phyloP scores from a whole-genome alignment of 37 sponge, comb jelly and placozoan species.

The Tethya wilhelma region DNA sequence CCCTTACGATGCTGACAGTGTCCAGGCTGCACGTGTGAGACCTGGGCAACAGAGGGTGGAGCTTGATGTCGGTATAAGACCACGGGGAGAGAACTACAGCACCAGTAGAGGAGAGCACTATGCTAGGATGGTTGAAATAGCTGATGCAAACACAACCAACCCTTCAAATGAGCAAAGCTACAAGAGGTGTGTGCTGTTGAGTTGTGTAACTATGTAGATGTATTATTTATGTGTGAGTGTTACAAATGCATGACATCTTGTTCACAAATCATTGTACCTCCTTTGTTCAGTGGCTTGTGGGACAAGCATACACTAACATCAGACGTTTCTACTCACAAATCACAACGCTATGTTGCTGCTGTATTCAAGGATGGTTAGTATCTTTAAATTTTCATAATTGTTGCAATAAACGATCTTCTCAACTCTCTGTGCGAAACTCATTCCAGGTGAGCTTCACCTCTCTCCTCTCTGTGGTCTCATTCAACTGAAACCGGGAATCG shows the following conservation, averaged over 20 bases:
- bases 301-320: slow-evolving; percentile 64
- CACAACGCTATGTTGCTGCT: slow-evolving; percentile 52
- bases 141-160: background rate
- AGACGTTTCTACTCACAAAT: background rate
- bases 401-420: background rate
- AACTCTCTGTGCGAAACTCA: background rate
- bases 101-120: slow-evolving; percentile 62
- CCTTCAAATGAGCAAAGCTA: slow-evolving; percentile 9
- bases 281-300: slow-evolving; percentile 58
- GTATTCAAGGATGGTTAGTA: slow-evolving; percentile 60
- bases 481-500: slow-evolving; percentile 59
- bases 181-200: slow-evolving; percentile 19
- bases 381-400: background rate
- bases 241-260: background rate
- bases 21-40: slow-evolving; percentile 51
- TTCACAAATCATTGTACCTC: background rate
- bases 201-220: background rate
- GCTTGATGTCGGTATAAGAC: slow-evolving; percentile 41
- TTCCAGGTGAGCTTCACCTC: slow-evolving; percentile 70
- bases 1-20: slow-evolving; percentile 16
- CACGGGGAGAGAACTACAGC: slow-evolving; percentile 69
- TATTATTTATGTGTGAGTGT: background rate
- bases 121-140: slow-evolving; percentile 44
- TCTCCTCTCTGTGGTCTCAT: slow-evolving; percentile 59
- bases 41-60: slow-evolving; percentile 35